phyloP scores from a whole-genome alignment of 2,797 vertebrate species.

The Gadopsis bispinosus region DNA sequence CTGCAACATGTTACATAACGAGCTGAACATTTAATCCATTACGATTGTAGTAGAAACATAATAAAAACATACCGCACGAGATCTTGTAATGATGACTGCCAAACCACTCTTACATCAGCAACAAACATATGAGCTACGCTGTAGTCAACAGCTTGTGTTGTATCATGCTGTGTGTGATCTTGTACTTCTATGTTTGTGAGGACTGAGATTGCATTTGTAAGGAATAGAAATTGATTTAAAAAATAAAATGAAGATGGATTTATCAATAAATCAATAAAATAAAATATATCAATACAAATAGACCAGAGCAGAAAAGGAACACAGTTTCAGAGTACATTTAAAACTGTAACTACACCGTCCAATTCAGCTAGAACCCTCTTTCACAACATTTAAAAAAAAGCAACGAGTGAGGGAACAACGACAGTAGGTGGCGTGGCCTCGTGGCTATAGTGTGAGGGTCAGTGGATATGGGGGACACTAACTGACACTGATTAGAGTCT shows the following conservation, averaged over 20 bases:
- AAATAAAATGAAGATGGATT: background rate
- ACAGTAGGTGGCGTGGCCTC: too few relatives aligned
- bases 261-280: too few relatives aligned
- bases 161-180: background rate
- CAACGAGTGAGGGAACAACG: too few relatives aligned
- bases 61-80: slow-evolving; percentile 45
- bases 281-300: background rate
- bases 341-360: background rate
- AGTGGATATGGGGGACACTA: too few relatives aligned
- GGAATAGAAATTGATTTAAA: background rate
- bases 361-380: too few relatives aligned
- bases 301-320: background rate
- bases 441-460: too few relatives aligned
- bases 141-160: slow-evolving; percentile 17
- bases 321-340: background rate
- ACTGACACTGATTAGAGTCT: too few relatives aligned
- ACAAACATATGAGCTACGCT: slow-evolving; percentile 24
- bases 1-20: slow-evolving; percentile 47
- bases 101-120: slow-evolving; percentile 43
- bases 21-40: slow-evolving; percentile 36
- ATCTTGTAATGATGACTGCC: slow-evolving; percentile 32
- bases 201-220: background rate
- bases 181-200: slow-evolving; percentile 9
- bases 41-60: slow-evolving; percentile 32
- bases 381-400: too few relatives aligned